Percentiles rank a stretch among this genome's conserved stretches.
These are phyloP conservation scores for Bombus confusus DNA, from an alignment of 1,140 invertebrate species.

Conservation along the genomic window DNA sequence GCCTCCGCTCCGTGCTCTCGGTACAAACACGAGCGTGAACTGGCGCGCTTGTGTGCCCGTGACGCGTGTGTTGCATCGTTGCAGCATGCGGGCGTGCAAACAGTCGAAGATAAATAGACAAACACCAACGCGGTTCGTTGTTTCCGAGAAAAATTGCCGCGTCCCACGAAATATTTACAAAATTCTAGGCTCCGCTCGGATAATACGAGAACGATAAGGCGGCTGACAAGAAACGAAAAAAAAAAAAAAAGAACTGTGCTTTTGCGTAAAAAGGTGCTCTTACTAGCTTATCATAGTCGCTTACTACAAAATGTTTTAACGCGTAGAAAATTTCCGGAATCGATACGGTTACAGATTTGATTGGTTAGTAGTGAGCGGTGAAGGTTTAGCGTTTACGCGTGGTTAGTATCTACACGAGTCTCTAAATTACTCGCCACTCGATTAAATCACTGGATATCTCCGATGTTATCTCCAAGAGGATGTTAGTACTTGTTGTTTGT, in stretches of 20 bases:
- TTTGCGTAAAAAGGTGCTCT: not conserved
- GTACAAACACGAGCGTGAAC: slow-evolving; percentile 25
- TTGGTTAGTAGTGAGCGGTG: too few species aligned
- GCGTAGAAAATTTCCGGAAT: too few species aligned
- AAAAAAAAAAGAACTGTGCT: not conserved
- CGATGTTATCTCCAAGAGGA: too few species aligned
- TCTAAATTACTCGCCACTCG: too few species aligned
- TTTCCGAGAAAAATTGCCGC: slow-evolving; percentile 30
- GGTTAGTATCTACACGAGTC: too few species aligned
- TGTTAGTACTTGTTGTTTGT: not conserved
- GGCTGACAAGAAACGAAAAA: not conserved
- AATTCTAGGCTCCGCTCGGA: not conserved
- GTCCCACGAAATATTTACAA: slow-evolving; percentile 34
- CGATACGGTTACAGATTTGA: too few species aligned
- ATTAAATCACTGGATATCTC: too few species aligned
- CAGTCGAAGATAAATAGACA: slow-evolving; percentile 37
- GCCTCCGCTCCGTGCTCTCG: slow-evolving; percentile 9
- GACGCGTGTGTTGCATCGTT: slow-evolving; percentile 1
- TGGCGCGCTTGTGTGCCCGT: not conserved
- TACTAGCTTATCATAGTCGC: too few species aligned
- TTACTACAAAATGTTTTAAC: too few species aligned
- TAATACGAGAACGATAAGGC: slow-evolving; percentile 25
- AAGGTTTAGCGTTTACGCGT: too few species aligned
- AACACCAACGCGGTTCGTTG: slow-evolving; percentile 20
- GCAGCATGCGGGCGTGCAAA: slow-evolving; percentile 48